phyloP scores from a whole-genome alignment of 2,797 vertebrate genomes.

The Notolabrus celidotus region DNA sequence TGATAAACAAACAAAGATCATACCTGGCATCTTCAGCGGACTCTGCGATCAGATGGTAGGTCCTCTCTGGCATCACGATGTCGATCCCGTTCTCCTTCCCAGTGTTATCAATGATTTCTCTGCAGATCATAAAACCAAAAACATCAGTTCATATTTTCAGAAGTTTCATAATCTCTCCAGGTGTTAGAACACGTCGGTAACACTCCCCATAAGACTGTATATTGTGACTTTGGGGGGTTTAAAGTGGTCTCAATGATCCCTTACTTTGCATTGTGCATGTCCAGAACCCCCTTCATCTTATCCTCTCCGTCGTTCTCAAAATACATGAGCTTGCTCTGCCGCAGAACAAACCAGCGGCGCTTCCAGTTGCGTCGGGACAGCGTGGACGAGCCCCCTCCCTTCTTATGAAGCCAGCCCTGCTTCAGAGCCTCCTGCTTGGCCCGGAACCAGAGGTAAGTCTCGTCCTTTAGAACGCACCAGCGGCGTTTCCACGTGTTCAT shows the following conservation, averaged over 20 bases:
- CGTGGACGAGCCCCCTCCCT: constrained; percentile 95
- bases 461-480: constrained; percentile 98
- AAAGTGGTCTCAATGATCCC: too few species aligned
- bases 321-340: constrained; percentile 95
- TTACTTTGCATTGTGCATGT: constrained; percentile 92
- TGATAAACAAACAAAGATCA: not conserved
- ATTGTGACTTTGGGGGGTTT: too few species aligned
- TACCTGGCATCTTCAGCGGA: constrained; percentile 95
- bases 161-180: too few species aligned
- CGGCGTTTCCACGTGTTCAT: constrained; percentile 97
- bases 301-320: constrained; percentile 97
- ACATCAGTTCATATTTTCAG: rapidly evolving
- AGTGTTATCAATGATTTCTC: constrained; percentile 94
- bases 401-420: constrained; percentile 98
- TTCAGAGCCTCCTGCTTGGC: constrained; percentile 98
- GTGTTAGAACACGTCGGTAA: too few species aligned
- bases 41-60: constrained; percentile 94
- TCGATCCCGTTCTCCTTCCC: constrained; percentile 96
- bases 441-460: constrained; percentile 98
- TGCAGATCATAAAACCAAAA: constrained; percentile 58
- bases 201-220: too few species aligned
- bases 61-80: constrained; percentile 91
- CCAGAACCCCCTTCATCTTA: constrained; percentile 93
- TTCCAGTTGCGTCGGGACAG: constrained; percentile 98
- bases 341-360: constrained; percentile 96